Conservation (phyloP, 2,113 vertebrate species). For the Oreochromis aureus region DNA sequence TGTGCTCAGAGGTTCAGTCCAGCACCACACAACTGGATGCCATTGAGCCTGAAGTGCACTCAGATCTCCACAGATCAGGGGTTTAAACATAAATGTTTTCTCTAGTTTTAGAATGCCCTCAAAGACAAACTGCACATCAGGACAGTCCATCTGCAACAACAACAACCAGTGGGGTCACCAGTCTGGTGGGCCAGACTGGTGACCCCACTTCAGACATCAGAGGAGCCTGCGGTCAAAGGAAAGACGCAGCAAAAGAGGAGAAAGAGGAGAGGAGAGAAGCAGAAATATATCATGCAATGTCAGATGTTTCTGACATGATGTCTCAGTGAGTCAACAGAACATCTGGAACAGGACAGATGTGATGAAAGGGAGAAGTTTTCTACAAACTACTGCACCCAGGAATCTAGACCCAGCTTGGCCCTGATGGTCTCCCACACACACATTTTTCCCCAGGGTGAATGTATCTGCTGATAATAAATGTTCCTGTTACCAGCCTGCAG, state of each 20-base stretch:
- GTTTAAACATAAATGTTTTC: background rate
- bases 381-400: background rate
- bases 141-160: background rate
- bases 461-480: background rate
- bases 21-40: background rate
- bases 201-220: conserved; percentile 12
- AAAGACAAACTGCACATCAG: background rate
- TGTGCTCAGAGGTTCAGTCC: background rate
- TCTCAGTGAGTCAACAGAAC: background rate
- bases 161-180: background rate
- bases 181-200: background rate
- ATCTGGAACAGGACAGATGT: background rate
- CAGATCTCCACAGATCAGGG: background rate
- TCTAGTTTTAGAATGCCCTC: background rate
- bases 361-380: background rate
- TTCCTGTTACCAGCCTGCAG: background rate
- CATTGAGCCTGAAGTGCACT: background rate
- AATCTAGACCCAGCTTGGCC: background rate
- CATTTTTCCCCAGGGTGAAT: background rate
- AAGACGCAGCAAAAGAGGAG: background rate
- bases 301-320: background rate
- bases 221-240: background rate
- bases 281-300: background rate
- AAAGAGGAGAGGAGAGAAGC: background rate
- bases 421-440: background rate